Evolutionary conservation across 2,113 vertebrate genomes (phyloP).

Genomic region (Thymallus thymallus): DNA sequence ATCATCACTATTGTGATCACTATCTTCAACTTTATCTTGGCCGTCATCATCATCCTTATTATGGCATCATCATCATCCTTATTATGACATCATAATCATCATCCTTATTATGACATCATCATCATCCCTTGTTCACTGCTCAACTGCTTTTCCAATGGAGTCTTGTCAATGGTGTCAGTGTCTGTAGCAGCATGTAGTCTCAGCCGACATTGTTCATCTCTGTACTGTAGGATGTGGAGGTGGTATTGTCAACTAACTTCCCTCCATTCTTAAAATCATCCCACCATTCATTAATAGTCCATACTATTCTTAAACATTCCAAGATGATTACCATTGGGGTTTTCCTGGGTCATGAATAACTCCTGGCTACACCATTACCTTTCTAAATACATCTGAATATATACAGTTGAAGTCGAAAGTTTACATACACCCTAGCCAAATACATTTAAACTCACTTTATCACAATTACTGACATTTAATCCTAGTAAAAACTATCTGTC

Average conservation of each 20-base stretch:
- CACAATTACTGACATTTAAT: too few species aligned
- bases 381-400: too few species aligned
- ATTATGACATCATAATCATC: conserved; percentile 32
- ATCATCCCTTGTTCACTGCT: conserved; percentile 6
- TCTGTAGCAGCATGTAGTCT: conserved; percentile 24
- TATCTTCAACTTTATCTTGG: conserved; percentile 16
- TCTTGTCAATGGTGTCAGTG: neutral
- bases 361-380: too few species aligned
- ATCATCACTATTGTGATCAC: conserved; percentile 43
- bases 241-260: conserved; percentile 66
- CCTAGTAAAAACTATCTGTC: too few species aligned
- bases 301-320: too few species aligned
- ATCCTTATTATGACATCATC: conserved; percentile 14
- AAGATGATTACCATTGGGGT: too few species aligned
- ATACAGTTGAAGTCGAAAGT: too few species aligned
- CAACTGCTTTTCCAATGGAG: too few species aligned
- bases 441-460: too few species aligned
- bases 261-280: conserved; percentile 68
- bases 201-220: conserved; percentile 46
- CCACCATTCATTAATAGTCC: conserved; percentile 25
- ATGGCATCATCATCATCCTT: conserved; percentile 21
- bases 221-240: conserved; percentile 52
- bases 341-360: too few species aligned
- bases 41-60: conserved; percentile 17
- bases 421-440: too few species aligned